Conservation (phyloP, 2,888 invertebrate genomes). For the Pemphredon lugubris region DNA sequence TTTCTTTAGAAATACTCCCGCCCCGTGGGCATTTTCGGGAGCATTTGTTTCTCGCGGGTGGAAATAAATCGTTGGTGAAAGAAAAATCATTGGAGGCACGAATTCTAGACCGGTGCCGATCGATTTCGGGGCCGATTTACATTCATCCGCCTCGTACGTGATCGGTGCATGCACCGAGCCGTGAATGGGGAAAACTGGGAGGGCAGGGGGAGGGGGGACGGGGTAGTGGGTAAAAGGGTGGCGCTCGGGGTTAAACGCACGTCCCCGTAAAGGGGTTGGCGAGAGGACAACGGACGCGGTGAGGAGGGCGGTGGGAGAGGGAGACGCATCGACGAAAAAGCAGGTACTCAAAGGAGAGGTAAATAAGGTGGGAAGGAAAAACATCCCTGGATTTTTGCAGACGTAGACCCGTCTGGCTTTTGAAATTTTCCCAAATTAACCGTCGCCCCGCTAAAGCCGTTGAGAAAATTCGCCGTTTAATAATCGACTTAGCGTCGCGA, state of each 20-base stretch:
- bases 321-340: constrained; percentile 42
- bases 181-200: constrained; percentile 54
- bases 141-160: constrained; percentile 50
- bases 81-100: constrained; percentile 24
- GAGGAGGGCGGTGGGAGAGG: constrained; percentile 39
- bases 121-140: constrained; percentile 56
- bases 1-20: no score
- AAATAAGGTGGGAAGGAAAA: constrained; percentile 43
- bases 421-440: constrained; percentile 43
- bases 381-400: constrained; percentile 47
- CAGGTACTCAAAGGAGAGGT: constrained; percentile 28
- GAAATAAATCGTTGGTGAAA: not conserved
- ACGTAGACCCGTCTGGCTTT: constrained; percentile 50
- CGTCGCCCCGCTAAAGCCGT: no score
- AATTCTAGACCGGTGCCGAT: constrained; percentile 20
- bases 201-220: constrained; percentile 18
- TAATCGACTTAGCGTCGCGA: no score
- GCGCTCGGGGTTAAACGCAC: constrained; percentile 62
- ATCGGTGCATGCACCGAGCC: constrained; percentile 59
- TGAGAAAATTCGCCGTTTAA: no score
- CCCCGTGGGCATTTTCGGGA: no score
- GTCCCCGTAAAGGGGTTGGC: constrained; percentile 62
- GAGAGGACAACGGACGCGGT: constrained; percentile 57
- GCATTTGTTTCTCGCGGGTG: not conserved
- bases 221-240: constrained; percentile 42